Percentiles rank a stretch among this genome's conserved stretches.
Evolutionary conservation across 2,888 invertebrate species (phyloP).

Genomic region (Lasioglossum zephyrum): DNA sequence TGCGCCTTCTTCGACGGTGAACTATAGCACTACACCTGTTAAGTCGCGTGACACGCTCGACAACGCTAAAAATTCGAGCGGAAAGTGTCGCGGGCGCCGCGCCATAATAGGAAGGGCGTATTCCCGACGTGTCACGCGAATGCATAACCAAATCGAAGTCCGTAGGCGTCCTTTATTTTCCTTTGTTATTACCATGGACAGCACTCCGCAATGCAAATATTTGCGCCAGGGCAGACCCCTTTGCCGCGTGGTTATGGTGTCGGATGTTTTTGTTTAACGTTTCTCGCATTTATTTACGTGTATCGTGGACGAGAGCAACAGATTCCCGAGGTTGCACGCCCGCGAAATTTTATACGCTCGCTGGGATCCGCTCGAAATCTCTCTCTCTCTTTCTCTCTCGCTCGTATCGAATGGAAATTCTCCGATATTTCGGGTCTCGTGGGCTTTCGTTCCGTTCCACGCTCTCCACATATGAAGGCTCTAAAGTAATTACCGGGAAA

Average conservation of each 20-base stretch:
- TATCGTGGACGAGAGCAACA: conserved; percentile 45
- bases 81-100: not conserved
- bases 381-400: not conserved
- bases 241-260: not conserved
- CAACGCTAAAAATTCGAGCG: conserved; percentile 35
- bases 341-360: conserved; percentile 25
- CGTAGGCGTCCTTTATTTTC: conserved; percentile 65
- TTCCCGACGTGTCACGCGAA: conserved; percentile 53
- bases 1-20: not conserved
- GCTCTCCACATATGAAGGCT: conserved; percentile 13
- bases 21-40: conserved; percentile 18
- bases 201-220: conserved; percentile 72
- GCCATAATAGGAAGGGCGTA: conserved; percentile 51
- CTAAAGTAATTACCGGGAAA: conserved; percentile 47
- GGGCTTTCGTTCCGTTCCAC: not conserved
- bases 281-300: conserved; percentile 59
- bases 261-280: conserved; percentile 56
- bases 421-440: conserved; percentile 32
- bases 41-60: conserved; percentile 31
- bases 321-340: conserved; percentile 20
- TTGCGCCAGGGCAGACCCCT: conserved; percentile 45
- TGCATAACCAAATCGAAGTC: conserved; percentile 47
- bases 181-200: conserved; percentile 70
- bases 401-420: conserved; percentile 5
- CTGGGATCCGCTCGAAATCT: conserved; percentile 22